A percentile compares a stretch with the other conserved stretches of the same genome.
Evolutionary conservation across 2,797 vertebrate genomes (phyloP).

Genomic region (Fundulus diaphanus): DNA sequence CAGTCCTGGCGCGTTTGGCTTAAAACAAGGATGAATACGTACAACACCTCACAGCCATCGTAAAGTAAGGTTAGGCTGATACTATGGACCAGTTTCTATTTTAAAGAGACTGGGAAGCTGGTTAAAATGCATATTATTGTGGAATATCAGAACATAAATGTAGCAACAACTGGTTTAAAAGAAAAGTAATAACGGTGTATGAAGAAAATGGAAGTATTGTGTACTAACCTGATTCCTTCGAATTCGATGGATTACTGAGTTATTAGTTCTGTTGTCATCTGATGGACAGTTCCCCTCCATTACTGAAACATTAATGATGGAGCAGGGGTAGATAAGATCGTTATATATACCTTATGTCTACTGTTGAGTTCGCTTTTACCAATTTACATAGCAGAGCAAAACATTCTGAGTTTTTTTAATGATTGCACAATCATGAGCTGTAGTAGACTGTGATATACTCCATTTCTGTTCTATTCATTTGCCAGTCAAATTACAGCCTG

Average conservation of each 20-base stretch:
- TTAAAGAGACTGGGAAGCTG: not conserved
- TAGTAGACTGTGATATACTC: not conserved
- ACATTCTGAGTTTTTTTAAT: slow-evolving; percentile 1
- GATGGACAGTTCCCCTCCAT: slow-evolving; percentile 57
- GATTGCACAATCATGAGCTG: not conserved
- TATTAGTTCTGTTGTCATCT: slow-evolving; percentile 38
- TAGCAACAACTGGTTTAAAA: not conserved
- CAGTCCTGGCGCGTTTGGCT: not conserved
- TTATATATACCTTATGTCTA: not conserved
- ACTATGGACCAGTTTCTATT: not conserved
- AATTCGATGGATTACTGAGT: slow-evolving; percentile 74
- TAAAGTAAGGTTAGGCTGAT: not conserved
- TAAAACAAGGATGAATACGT: not conserved
- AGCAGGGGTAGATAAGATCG: not conserved
- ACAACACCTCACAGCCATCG: not conserved
- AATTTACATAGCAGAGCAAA: not conserved
- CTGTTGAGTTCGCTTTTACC: not conserved
- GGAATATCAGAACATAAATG: not conserved
- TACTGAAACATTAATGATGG: slow-evolving; percentile 45
- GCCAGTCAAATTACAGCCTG: slow-evolving; percentile 49
- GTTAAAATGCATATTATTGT: not conserved
- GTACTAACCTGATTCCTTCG: slow-evolving; percentile 75
- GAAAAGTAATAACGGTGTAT: slow-evolving; percentile 3
- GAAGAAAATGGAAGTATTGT: not conserved
- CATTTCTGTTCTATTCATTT: slow-evolving; percentile 40